Evolutionary conservation across 2,888 invertebrate genomes (phyloP).

Genomic region (Bellardia pandia): DNA sequence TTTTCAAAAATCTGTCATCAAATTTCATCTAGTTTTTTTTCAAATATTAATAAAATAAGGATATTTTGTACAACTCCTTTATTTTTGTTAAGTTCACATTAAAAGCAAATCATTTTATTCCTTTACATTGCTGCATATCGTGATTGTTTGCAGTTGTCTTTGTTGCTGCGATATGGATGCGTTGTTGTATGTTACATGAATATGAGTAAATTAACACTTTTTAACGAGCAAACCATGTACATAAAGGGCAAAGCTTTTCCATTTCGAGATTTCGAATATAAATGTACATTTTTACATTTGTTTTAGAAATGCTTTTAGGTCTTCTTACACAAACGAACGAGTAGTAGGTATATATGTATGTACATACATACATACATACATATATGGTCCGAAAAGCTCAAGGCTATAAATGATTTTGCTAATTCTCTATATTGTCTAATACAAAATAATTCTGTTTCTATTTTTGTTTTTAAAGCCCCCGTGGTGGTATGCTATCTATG

Average conservation of each 20-base stretch:
- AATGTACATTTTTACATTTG: constrained; percentile 40
- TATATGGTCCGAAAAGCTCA: constrained; percentile 69
- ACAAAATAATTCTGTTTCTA: constrained; percentile 29
- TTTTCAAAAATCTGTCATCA: too few species aligned
- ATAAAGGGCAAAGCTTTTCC: constrained; percentile 58
- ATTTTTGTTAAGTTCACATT: too few species aligned
- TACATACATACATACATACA: background rate
- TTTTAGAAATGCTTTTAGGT: constrained; percentile 56
- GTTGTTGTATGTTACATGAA: constrained; percentile 37
- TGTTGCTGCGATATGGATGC: constrained; percentile 1
- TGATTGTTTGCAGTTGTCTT: constrained; percentile 16
- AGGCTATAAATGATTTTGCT: constrained; percentile 74
- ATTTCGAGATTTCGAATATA: background rate
- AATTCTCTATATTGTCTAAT: constrained; percentile 63
- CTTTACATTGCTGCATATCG: constrained; percentile 8
- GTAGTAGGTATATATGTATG: too few species aligned
- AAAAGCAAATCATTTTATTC: background rate
- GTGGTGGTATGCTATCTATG: background rate
- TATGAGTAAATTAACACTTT: constrained; percentile 68
- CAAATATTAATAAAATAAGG: too few species aligned
- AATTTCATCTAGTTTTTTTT: too few species aligned
- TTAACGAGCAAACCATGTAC: constrained; percentile 68
- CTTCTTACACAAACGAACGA: constrained; percentile 3
- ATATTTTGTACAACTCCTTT: too few species aligned
- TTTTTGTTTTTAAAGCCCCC: constrained; percentile 9